Evolutionary conservation across 35 echinoderm and acorn worm genomes (phyloP), one percentile per base, ranked within the genome.

Genomic region (Nesometra sesokonis): DNA sequence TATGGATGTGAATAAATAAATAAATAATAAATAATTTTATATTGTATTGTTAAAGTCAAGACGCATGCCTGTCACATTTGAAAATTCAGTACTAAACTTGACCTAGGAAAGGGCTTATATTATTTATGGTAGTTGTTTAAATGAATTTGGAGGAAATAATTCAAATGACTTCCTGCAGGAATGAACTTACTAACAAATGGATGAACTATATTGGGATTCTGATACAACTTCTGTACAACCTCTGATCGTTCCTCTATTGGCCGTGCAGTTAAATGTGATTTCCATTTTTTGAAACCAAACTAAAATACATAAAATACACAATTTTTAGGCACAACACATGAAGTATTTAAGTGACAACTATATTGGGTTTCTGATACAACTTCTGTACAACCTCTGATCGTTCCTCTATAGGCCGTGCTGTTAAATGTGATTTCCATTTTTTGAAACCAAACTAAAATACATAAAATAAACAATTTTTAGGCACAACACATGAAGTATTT

Each of bases 281-380:
- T 97, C 94, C 94, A 97, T 77, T 97, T 97, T 84, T 97, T 97
- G 86, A 93, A 97, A 79, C 94, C 94, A 91, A 97, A 97, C 94
- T 97, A 46, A 80, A 78, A 15, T 32, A 67, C 29, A 77, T 86
- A 87, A 87, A 31, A 34, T 5, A 78, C 4, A 9, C 4, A 32
- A 78, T 21, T 78, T 29, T 23, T 31, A 31, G 17, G 17, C 11
- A 80, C 15, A 80, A 19, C 15, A 17, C 15, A 11, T 11, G 11
- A 17, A 19, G 13, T 11, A 17, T 80, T 13, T 13, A 80, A 23
- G 30, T 19, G 21, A 33, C 4, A 82, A 93, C 46, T 78, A 83
- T 31, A 31, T 85, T 47, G 19, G 86, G 88, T 29, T 80, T 52
- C 35, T 88, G 76, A 78, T 97, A 97, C 32, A 97, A 79, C 31